Evolutionary conservation across 2,888 invertebrate species (phyloP).

Genomic region (Melieria crassipennis): DNA sequence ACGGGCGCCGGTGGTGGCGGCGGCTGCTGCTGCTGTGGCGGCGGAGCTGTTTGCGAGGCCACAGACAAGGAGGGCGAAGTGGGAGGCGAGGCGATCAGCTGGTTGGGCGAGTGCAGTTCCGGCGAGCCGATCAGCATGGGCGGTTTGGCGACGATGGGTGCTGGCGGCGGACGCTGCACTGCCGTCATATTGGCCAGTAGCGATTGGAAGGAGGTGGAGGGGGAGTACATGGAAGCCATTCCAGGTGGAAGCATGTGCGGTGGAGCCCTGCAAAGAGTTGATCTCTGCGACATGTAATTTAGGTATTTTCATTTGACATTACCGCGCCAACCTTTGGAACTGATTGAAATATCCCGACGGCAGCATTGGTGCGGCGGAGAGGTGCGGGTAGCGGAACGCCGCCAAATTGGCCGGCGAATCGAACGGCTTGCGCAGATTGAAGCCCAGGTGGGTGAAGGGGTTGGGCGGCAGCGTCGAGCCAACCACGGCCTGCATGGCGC

Average conservation of each 20-base stretch:
- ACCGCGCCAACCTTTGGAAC: constrained; percentile 66
- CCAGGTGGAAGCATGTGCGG: constrained; percentile 72
- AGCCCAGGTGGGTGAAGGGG: constrained; percentile 82
- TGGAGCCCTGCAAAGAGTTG: constrained; percentile 70
- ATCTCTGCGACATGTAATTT: neutral
- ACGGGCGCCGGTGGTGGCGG: constrained; percentile 67
- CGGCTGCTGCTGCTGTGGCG: constrained; percentile 38
- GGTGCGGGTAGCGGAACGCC: constrained; percentile 76
- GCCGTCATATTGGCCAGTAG: constrained; percentile 70
- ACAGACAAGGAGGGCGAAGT: constrained; percentile 56
- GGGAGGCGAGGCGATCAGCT: constrained; percentile 60
- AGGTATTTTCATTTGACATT: neutral
- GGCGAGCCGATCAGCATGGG: constrained; percentile 58
- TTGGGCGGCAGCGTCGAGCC: constrained; percentile 80
- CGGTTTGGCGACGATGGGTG: constrained; percentile 47
- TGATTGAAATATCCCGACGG: constrained; percentile 71
- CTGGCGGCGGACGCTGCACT: constrained; percentile 69
- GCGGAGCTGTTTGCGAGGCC: constrained; percentile 46
- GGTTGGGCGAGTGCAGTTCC: constrained; percentile 59
- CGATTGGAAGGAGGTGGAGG: constrained; percentile 81
- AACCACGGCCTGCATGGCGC: constrained; percentile 75
- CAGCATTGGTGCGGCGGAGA: constrained; percentile 68
- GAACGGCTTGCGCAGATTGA: constrained; percentile 79
- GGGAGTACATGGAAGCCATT: constrained; percentile 70
- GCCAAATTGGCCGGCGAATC: constrained; percentile 74